Base-by-base conservation (phyloP, 2,888 invertebrate genomes). In the Neoscelio sp. region DNA sequence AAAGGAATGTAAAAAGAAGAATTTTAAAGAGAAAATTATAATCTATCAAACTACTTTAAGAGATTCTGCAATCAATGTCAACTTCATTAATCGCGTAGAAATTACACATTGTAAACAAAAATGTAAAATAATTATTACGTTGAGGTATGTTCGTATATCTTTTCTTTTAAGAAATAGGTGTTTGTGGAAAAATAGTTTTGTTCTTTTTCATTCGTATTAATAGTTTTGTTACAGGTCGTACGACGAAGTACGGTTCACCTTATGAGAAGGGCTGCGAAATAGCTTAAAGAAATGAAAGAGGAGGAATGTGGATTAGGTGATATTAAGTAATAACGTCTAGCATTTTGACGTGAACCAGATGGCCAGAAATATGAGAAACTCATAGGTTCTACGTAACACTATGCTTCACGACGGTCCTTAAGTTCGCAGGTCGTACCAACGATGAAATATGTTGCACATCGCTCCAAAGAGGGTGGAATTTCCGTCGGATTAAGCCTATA, bases 281-380 rank as follows among this genome's bases (percentile, higher is more conserved):
- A 8, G 28, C 13, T 26, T 35, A 44, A 42, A 13, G 26, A 44
- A 33, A 44, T n/a, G 64, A 56, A 54, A 38, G 42, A 44, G 46
- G 26, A 64, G 77, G 50, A 60, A 80, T 78, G 81, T 65, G 81
- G 82, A 85, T 85, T 82, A 84, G 80, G 67, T 76, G 82, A 83
- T 84, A 85, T 83, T 83, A 85, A 84, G 84, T 83, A 84, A 84
- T 84, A 83, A 82, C 82, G 76, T n/a, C 58, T 33, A 56, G 74
- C 70, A 54, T 70, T 76, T 80, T 76, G 76, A 67, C 58, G 64
- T 67, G 67, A 82, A 81, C 83, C 85, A 85, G 84, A 85, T 85
- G 84, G 85, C 81, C 82, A 81, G 83, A 85, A 84, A 85, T 85
- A 85, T 84, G 83, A 83, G 83, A 81, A 83, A 83, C 82, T 83